These are phyloP conservation scores for Ceratosolen fusciceps DNA, from an alignment of 1,140 invertebrate genomes.

Conservation along the genomic window DNA sequence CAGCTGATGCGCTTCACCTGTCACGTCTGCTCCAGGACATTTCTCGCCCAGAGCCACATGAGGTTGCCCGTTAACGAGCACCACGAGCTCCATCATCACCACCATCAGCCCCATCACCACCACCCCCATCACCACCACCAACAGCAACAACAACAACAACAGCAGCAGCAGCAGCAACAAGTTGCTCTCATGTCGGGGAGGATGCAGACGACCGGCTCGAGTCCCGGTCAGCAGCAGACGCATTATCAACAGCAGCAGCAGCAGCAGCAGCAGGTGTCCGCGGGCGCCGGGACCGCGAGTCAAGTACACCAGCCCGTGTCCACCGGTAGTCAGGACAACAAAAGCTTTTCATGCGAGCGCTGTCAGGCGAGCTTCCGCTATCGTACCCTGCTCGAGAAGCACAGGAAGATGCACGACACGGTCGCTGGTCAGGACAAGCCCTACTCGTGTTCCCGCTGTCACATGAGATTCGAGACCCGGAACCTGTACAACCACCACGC, in stretches of 20 bases:
- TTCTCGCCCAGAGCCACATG: constrained; percentile 62
- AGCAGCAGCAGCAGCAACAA: constrained; percentile 12
- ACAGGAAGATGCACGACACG: constrained; percentile 65
- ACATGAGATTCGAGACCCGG: constrained; percentile 68
- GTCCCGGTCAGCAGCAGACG: constrained; percentile 32
- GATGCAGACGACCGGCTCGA: constrained; percentile 1
- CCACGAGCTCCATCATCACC: constrained; percentile 52
- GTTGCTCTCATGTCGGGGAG: constrained; percentile 10
- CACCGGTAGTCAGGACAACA: constrained; percentile 59
- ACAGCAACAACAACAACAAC: background rate
- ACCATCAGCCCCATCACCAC: constrained; percentile 56
- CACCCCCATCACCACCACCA: constrained; percentile 22
- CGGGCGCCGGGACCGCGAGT: too few species aligned
- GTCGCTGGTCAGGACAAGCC: constrained; percentile 62
- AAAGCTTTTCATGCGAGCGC: constrained; percentile 66
- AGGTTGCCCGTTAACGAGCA: constrained; percentile 62
- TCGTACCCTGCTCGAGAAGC: constrained; percentile 66
- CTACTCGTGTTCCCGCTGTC: constrained; percentile 66
- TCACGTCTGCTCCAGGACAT: constrained; percentile 60
- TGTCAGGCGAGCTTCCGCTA: constrained; percentile 69
- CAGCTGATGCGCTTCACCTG: constrained; percentile 61
- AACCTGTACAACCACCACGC: constrained; percentile 70
- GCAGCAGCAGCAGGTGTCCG: background rate
- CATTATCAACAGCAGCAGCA: too few species aligned
- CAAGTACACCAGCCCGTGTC: background rate